Conservation (phyloP, 2,113 vertebrate genomes). For the Elephantulus edwardii region DNA sequence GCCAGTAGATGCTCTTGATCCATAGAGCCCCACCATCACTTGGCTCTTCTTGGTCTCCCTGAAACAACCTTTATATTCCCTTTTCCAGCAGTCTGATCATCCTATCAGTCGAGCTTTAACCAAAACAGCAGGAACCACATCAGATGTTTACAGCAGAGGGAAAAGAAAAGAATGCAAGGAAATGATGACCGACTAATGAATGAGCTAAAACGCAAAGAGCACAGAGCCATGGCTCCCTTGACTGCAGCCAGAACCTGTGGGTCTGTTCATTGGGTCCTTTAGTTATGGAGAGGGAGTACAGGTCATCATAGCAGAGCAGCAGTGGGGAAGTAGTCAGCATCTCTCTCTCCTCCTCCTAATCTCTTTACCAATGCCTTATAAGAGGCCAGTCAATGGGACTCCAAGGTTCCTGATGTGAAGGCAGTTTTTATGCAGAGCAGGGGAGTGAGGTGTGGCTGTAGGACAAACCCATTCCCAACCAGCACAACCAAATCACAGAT, state of each 20-base stretch:
- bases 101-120: not conserved
- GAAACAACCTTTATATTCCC: not conserved
- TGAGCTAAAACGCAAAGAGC: not conserved
- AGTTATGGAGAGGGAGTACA: not conserved
- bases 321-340: not conserved
- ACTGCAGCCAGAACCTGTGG: not conserved
- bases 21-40: not conserved
- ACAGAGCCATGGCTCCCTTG: not conserved
- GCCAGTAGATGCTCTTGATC: slow-evolving; percentile 19
- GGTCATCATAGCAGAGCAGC: not conserved
- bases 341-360: not conserved
- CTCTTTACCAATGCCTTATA: not conserved
- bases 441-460: not conserved
- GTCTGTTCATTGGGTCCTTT: not conserved
- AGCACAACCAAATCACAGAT: not conserved
- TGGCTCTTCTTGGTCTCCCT: not conserved
- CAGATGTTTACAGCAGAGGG: not conserved
- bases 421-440: not conserved
- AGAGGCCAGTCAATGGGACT: not conserved
- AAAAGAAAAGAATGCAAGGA: not conserved
- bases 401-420: not conserved
- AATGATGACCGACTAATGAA: not conserved
- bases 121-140: not conserved
- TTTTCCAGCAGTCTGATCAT: not conserved
- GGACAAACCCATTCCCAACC: not conserved